Percentiles rank a stretch among this genome's conserved stretches.
Evolutionary conservation across 2,888 invertebrate genomes (phyloP).

Genomic region (Lasioglossum lativentre): DNA sequence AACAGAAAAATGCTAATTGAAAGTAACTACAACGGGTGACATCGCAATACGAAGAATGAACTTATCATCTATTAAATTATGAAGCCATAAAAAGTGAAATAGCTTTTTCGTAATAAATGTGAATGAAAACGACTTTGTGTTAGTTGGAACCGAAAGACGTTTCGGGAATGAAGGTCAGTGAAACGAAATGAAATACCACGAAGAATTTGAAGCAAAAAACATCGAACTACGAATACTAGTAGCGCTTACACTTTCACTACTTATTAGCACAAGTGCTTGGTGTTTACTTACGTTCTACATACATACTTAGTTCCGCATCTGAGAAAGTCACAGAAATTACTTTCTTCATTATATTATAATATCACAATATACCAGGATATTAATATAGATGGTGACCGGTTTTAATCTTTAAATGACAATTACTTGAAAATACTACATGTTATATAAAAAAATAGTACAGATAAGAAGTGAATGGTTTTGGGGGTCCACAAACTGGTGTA

Average conservation of each 20-base stretch:
- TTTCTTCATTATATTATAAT: constrained; percentile 21
- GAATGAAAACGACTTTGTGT: constrained; percentile 14
- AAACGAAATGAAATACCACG: constrained; percentile 20
- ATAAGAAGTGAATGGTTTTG: too few species aligned
- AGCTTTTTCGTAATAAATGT: neutral
- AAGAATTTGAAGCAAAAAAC: constrained; percentile 20
- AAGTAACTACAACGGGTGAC: neutral
- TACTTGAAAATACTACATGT: neutral
- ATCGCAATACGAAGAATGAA: too few species aligned
- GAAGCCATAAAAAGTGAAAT: neutral
- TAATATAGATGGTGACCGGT: neutral
- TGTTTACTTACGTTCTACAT: constrained; percentile 23
- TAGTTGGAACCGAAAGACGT: neutral
- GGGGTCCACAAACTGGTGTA: too few species aligned
- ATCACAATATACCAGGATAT: neutral
- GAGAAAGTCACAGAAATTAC: constrained; percentile 29
- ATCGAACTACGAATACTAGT: constrained; percentile 34
- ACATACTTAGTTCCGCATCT: constrained; percentile 21
- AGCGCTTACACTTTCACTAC: constrained; percentile 46
- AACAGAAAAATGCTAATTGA: neutral
- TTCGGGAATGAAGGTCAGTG: constrained; percentile 19
- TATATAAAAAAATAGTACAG: too few species aligned
- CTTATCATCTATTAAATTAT: too few species aligned
- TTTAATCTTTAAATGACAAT: too few species aligned
- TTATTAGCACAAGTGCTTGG: constrained; percentile 33